Percentiles rank a stretch among this genome's conserved stretches.
Evolutionary conservation across 1,140 invertebrate genomes (phyloP).

Genomic region (Panagrolaimus sp.): DNA sequence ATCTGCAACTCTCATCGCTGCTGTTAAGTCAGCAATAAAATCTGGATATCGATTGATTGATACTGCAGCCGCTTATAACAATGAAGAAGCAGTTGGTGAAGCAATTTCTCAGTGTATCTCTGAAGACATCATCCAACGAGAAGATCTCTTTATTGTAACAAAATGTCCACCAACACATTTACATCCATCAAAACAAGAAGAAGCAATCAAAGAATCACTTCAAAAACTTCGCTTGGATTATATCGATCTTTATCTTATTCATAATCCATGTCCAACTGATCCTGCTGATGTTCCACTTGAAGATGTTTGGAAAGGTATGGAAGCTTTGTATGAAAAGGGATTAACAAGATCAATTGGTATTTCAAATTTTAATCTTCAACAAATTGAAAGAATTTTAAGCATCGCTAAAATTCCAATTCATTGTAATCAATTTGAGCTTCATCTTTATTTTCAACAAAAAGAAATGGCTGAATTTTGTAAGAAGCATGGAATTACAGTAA

Average conservation of each 20-base stretch:
- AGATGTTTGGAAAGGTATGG: constrained; percentile 7
- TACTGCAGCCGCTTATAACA: constrained; percentile 71
- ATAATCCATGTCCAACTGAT: constrained; percentile 64
- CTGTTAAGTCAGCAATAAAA: constrained; percentile 66
- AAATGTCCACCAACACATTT: constrained; percentile 64
- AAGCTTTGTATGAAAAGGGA: neutral
- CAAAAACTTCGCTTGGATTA: constrained; percentile 70
- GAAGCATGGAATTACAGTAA: constrained; percentile 37
- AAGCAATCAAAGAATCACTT: constrained; percentile 69
- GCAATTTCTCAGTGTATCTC: constrained; percentile 70
- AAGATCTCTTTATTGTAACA: constrained; percentile 74
- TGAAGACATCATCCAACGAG: constrained; percentile 67
- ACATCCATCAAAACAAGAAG: constrained; percentile 67
- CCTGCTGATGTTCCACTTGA: constrained; percentile 25
- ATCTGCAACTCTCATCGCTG: constrained; percentile 61
- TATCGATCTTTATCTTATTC: constrained; percentile 75
- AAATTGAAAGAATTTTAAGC: constrained; percentile 1
- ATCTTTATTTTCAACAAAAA: constrained; percentile 15
- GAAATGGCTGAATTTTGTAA: constrained; percentile 15
- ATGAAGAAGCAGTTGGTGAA: constrained; percentile 72
- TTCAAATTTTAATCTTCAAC: constrained; percentile 1
- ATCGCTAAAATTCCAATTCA: neutral
- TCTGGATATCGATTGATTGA: constrained; percentile 73
- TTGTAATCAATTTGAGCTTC: constrained; percentile 1
- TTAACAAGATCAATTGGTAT: constrained; percentile 1